Evolutionary conservation across 2,888 invertebrate species (phyloP), one percentile per base, ranked within the genome.

Genomic region (Prosapia bicincta): DNA sequence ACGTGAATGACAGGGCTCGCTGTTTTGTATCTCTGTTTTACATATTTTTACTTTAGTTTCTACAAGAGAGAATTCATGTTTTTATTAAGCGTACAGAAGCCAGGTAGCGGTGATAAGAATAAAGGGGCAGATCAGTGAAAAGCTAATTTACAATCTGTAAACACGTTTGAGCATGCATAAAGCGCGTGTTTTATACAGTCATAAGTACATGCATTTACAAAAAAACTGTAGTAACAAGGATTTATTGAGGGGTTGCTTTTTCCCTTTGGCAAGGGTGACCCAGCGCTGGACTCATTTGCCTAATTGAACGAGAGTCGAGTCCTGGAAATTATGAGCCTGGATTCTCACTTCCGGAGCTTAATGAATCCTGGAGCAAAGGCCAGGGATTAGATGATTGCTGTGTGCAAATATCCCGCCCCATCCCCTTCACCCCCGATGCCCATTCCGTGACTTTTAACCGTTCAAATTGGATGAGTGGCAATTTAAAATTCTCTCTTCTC

Each of bases 321-420:
- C 28, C 66, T 69, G 72, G 69, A 76, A 77, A 77, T 77, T 77
- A 77, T 77, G 75, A 75, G 71, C 75, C 75, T 69, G 28, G 69
- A 72, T 72, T 73, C 74, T 75, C 72, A 77, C 77, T 77, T 77
- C 77, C 77, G 77, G 26, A 38, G 72, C 68, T 72, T 75, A 77
- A 77, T 77, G 77, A 77, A 77, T 69, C 77, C 77, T 66, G 30
- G 66, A 28, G 26, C 71, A 32, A 66, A 38, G 75, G 71, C 76
- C 67, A 54, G 54, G 75, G 77, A 77, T 77, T 77, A 77, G 77
- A 75, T 77, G 77, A 77, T 77, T 77, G 69, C 68, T 28, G 67
- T 74, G 73, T 54, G 54, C 54, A 54, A 54, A 54, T 54, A 54
- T 54, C 20, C 54, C 54, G 20, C 3, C 3, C 20, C 20, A 20